phyloP scores from a whole-genome alignment of 2,797 vertebrate species.

The Sebastes iracundus region DNA sequence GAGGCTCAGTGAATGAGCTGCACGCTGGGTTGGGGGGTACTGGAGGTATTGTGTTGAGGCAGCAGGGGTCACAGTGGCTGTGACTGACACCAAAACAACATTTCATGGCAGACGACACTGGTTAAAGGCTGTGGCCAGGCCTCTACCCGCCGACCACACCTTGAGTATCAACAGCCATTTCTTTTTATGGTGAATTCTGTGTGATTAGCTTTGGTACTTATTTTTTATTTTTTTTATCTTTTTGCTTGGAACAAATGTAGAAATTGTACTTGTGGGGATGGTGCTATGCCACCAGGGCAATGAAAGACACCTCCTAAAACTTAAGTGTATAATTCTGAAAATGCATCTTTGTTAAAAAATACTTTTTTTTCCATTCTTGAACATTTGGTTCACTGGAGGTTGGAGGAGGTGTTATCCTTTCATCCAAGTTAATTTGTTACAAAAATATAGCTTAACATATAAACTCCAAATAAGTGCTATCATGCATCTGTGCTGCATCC shows the following conservation, averaged over 20 bases:
- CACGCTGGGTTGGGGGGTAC: conserved; percentile 73
- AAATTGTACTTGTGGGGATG: not conserved
- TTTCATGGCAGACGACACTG: conserved; percentile 78
- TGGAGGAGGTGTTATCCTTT: not conserved
- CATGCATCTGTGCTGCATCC: not conserved
- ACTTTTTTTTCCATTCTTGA: not conserved
- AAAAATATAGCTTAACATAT: not conserved
- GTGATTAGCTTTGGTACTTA: conserved; percentile 8
- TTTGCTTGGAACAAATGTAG: conserved; percentile 6
- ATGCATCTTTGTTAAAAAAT: not conserved
- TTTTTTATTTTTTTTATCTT: not conserved
- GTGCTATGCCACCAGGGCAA: not conserved
- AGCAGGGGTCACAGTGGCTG: conserved; percentile 80
- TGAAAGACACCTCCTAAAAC: not conserved
- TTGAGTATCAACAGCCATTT: conserved; percentile 53
- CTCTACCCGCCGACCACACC: conserved; percentile 65
- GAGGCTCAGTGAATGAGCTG: conserved; percentile 77
- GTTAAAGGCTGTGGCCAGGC: conserved; percentile 67
- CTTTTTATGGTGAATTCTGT: conserved; percentile 39
- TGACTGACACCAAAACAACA: conserved; percentile 83
- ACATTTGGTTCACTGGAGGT: not conserved
- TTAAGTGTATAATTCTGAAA: not conserved
- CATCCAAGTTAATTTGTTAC: not conserved
- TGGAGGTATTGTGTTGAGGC: conserved; percentile 78
- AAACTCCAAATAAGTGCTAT: not conserved